Conservation (phyloP, 2,113 vertebrate genomes). For the Prunella himalayana region DNA sequence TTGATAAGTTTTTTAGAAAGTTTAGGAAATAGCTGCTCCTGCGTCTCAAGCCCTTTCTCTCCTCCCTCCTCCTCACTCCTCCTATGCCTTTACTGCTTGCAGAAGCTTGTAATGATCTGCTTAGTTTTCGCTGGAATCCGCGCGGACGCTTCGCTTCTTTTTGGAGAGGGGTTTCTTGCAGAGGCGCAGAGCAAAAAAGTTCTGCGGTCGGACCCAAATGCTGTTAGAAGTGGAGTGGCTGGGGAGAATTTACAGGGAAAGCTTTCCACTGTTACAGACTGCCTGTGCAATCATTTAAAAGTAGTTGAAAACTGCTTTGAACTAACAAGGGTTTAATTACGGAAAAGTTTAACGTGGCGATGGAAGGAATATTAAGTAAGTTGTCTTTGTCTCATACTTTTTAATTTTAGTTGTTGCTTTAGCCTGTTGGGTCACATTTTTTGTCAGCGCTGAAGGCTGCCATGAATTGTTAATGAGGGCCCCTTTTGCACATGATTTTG, state of each 20-base stretch:
- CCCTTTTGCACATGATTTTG: slow-evolving; percentile 82
- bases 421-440: slow-evolving; percentile 87
- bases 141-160: neutral
- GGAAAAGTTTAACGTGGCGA: slow-evolving; percentile 78
- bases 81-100: slow-evolving; percentile 54
- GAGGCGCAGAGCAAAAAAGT: slow-evolving; percentile 34
- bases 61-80: slow-evolving; percentile 40
- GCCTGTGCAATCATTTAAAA: slow-evolving; percentile 71
- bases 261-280: slow-evolving; percentile 71
- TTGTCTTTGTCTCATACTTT: slow-evolving; percentile 81
- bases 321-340: slow-evolving; percentile 79
- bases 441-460: slow-evolving; percentile 80
- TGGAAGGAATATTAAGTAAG: slow-evolving; percentile 82
- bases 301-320: slow-evolving; percentile 71
- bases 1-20: slow-evolving; percentile 57
- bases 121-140: neutral
- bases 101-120: slow-evolving; percentile 9
- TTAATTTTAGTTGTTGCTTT: slow-evolving; percentile 80
- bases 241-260: slow-evolving; percentile 62
- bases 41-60: slow-evolving; percentile 32
- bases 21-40: slow-evolving; percentile 51
- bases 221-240: slow-evolving; percentile 48
- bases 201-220: slow-evolving; percentile 55
- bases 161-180: slow-evolving; percentile 14
- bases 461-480: slow-evolving; percentile 84